Evolutionary conservation across 2,113 vertebrate genomes (phyloP).

Genomic region (Ibidorhyncha struthersii): DNA sequence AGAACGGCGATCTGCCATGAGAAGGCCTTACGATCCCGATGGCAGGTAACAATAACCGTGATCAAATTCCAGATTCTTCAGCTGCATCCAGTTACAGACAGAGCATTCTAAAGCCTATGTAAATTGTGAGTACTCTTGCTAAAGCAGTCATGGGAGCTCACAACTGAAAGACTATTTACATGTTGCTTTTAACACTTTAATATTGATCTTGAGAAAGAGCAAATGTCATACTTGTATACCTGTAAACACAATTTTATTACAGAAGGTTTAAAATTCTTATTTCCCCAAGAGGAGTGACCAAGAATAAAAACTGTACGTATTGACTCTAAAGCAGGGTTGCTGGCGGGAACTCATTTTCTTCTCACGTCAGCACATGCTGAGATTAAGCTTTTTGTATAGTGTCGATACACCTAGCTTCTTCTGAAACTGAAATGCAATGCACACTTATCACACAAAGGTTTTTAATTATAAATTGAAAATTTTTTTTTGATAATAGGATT

Average conservation of each 20-base stretch:
- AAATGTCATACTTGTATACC: accelerated
- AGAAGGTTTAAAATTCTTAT: neutral
- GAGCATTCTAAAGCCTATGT: neutral
- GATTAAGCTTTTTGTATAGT: neutral
- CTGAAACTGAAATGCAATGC: neutral
- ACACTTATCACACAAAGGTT: neutral
- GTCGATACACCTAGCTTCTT: neutral
- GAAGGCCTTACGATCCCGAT: slow-evolving; percentile 87
- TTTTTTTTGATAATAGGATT: neutral
- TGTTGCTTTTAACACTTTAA: neutral
- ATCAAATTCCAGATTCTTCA: accelerated
- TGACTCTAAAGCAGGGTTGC: neutral
- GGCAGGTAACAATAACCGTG: slow-evolving; percentile 69
- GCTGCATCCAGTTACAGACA: neutral
- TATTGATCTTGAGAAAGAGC: neutral
- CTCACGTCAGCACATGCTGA: accelerated
- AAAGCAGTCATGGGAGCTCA: neutral
- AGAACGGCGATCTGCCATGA: slow-evolving; percentile 80
- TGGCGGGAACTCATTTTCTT: neutral
- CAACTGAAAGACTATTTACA: accelerated
- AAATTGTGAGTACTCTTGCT: neutral
- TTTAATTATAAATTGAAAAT: neutral
- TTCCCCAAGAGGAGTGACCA: neutral
- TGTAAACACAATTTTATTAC: neutral
- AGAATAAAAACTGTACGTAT: neutral